These are phyloP conservation scores for Neodon shergylaensis DNA, from an alignment of 2,113 vertebrate genomes.

Conservation along the genomic window DNA sequence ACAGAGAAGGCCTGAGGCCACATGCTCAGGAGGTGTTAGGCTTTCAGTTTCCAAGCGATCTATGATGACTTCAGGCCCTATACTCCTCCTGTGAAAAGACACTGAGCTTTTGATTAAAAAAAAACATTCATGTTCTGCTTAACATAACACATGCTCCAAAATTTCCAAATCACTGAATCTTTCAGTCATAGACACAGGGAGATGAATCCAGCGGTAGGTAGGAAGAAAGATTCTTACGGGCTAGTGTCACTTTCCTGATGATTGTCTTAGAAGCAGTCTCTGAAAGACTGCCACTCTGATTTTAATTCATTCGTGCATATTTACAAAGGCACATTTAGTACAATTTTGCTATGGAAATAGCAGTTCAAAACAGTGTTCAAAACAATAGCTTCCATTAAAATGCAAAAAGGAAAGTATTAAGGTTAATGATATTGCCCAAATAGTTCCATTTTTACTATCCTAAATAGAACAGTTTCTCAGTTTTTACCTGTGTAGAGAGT, in stretches of 20 bases:
- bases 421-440: neutral
- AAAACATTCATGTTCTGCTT: neutral
- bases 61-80: neutral
- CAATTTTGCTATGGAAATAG: neutral
- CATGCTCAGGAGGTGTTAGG: neutral
- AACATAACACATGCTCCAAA: neutral
- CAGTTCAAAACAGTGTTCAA: neutral
- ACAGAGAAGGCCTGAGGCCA: neutral
- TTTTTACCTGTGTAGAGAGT: neutral
- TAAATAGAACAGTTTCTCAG: neutral
- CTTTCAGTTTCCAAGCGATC: neutral
- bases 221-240: neutral
- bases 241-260: neutral
- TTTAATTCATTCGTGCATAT: neutral
- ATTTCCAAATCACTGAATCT: neutral
- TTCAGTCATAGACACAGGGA: neutral
- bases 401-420: neutral
- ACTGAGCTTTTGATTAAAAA: neutral
- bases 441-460: neutral
- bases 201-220: neutral
- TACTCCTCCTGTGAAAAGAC: neutral
- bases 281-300: neutral
- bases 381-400: neutral
- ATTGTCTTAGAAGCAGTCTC: neutral
- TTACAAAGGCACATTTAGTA: neutral